Percentiles rank a stretch among this genome's conserved stretches.
Conservation (phyloP, 2,113 vertebrate species). For the Vireo altiloquus region DNA sequence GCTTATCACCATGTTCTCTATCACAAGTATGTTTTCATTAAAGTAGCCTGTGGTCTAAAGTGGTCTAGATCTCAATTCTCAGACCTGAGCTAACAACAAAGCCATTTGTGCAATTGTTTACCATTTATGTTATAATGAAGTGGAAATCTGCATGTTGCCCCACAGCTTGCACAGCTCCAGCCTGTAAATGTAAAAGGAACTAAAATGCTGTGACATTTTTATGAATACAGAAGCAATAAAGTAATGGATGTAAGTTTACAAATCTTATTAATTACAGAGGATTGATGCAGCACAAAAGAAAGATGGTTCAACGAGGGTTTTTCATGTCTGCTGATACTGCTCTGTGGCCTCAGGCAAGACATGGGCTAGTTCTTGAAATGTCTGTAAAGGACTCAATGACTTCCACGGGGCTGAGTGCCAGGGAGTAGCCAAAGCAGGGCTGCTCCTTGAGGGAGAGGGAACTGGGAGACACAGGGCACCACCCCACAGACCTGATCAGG, state of each 20-base stretch:
- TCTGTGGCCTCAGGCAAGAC: background rate
- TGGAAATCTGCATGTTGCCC: background rate
- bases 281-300: background rate
- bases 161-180: background rate
- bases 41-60: background rate
- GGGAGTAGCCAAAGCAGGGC: background rate
- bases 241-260: background rate
- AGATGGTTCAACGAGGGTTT: background rate
- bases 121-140: background rate
- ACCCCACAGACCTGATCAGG: background rate
- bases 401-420: background rate
- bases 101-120: background rate
- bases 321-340: background rate
- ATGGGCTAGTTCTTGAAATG: background rate
- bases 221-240: conserved; percentile 3
- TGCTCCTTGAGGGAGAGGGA: background rate
- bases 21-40: background rate
- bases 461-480: background rate
- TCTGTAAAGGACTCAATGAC: background rate
- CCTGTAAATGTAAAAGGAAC: background rate
- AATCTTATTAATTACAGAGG: conserved; percentile 6
- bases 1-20: background rate
- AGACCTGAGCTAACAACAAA: background rate
- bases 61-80: background rate
- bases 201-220: background rate